These are phyloP conservation scores for Anastrepha obliqua DNA, from an alignment of 1,140 invertebrate genomes.

Conservation along the genomic window DNA sequence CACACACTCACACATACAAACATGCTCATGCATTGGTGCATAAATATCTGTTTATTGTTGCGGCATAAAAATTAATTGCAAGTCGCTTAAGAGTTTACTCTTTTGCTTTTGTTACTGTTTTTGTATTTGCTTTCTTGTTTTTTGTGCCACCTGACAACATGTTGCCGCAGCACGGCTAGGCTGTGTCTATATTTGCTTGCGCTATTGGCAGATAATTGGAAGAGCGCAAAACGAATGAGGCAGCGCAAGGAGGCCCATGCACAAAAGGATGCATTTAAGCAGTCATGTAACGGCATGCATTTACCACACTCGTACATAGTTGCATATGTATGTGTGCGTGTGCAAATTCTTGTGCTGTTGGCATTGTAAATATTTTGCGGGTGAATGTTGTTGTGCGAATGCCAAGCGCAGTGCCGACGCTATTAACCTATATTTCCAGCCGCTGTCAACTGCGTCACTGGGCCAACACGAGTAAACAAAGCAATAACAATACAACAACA, in stretches of 20 bases:
- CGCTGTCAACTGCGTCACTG: conserved; percentile 4
- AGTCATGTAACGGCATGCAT: background rate
- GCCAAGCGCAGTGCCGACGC: background rate
- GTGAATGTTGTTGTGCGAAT: background rate
- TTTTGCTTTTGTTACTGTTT: background rate
- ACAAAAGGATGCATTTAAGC: background rate
- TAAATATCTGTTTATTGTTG: conserved; percentile 38
- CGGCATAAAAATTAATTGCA: conserved; percentile 33
- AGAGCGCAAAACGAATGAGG: background rate
- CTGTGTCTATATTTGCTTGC: background rate
- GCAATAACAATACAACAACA: background rate
- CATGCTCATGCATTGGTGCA: background rate
- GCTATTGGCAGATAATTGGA: conserved; percentile 2
- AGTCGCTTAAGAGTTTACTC: background rate
- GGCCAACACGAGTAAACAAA: background rate
- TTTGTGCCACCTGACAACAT: background rate
- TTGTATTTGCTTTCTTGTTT: background rate
- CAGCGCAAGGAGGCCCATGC: background rate
- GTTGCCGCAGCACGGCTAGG: background rate
- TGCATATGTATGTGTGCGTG: background rate
- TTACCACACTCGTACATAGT: background rate
- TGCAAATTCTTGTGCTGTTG: background rate
- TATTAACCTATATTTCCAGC: conserved; percentile 30
- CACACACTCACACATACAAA: background rate
- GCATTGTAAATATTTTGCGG: background rate